Conservation (phyloP, 2,888 invertebrate genomes). For the Melitaea athalia region DNA sequence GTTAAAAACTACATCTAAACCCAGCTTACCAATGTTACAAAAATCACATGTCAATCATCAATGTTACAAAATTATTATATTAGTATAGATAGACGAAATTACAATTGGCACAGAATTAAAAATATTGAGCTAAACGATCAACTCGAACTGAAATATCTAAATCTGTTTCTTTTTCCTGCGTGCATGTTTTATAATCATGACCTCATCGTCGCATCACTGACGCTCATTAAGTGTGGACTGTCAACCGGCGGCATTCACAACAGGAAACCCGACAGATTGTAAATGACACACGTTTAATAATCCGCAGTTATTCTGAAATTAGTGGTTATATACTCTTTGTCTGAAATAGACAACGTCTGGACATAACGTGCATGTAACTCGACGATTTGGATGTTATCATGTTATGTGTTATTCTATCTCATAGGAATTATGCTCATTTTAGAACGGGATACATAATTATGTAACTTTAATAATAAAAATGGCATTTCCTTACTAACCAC, state of each 20-base stretch:
- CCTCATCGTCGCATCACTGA: not conserved
- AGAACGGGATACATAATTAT: no score
- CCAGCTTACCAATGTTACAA: constrained; percentile 56
- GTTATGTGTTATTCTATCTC: no score
- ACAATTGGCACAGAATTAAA: no score
- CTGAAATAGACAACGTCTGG: not conserved
- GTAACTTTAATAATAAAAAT: no score
- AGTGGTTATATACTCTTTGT: no score
- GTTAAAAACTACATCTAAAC: constrained; percentile 57
- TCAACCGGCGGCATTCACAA: constrained; percentile 8
- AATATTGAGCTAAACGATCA: no score
- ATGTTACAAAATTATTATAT: no score
- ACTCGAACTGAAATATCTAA: not conserved
- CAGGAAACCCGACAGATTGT: constrained; percentile 5
- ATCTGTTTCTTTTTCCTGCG: not conserved
- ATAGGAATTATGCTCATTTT: no score
- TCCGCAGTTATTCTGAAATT: not conserved
- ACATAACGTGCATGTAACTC: not conserved
- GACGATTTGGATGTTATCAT: no score
- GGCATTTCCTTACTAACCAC: no score
- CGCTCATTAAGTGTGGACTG: not conserved
- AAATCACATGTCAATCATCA: constrained; percentile 77
- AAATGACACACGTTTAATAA: constrained; percentile 7
- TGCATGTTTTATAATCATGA: not conserved
- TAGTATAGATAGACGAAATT: no score